Base-by-base conservation (phyloP, 2,113 vertebrate genomes). In the Calonectris borealis region DNA sequence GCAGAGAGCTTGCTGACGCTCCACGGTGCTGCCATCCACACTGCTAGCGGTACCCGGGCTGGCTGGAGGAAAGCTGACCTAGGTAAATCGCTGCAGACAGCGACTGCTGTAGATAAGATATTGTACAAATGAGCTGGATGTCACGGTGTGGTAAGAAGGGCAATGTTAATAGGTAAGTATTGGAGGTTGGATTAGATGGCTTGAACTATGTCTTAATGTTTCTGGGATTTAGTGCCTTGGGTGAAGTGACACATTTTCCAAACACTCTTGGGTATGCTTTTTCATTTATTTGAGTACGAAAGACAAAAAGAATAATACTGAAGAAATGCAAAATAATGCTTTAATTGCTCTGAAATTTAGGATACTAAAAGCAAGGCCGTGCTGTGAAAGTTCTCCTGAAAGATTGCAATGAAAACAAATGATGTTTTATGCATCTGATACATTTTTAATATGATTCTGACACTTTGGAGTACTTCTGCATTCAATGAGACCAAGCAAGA, bases 381-480 rank as follows among this genome's bases (percentile, higher is more conserved):
- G 24, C 44, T 78, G 27, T 75, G 64, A 79, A 95, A 94, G 48
- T 81, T 87, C n/a, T 94, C 62, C 54, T 91, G 91, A 76, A 93
- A 84, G 52, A 80, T 0, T 72, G 34, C n/a, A 85, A 51, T 62
- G 65, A 55, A 96, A 85, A 85, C 20, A 93, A 44, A 38, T 44
- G 1, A 4, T 83, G 72, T 65, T 87, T 92, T 92, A 81, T 73
- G 60, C 36, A 61, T 66, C 49, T 83, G 83, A 82, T 80, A 42
- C 19, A 83, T 93, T 93, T 95, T 93, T 93, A 86, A 93, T 58
- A 60, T 2, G 10, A 62, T 72, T 86, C 57, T 96, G 68, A 82
- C 83, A 86, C 77, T 85, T 65, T 57, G 44, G 32, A 85, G 25
- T 85, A 69, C 46, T 76, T 89, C 21, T 57, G 66, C 62, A 26